phyloP scores from a whole-genome alignment of 1,140 invertebrate genomes.

The Phymorhynchus buccinoides region DNA sequence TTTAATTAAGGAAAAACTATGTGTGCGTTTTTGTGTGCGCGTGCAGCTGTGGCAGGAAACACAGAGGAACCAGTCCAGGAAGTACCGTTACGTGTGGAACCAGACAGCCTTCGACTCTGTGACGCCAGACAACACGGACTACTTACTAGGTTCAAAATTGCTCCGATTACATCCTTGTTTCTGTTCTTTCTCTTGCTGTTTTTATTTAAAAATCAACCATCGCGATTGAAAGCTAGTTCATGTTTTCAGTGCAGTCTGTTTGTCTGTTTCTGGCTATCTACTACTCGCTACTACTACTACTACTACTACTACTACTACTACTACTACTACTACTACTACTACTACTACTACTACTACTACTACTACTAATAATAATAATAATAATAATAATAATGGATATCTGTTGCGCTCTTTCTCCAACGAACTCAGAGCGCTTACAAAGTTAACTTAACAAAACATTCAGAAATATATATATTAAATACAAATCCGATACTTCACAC shows the following conservation, averaged over 20 bases:
- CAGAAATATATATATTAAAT: no score
- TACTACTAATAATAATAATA: no score
- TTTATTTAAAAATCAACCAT: background rate
- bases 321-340: no score
- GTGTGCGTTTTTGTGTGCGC: slow-evolving; percentile 4
- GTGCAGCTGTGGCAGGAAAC: slow-evolving; percentile 63
- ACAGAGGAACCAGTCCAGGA: slow-evolving; percentile 55
- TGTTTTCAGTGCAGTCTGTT: background rate
- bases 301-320: no score
- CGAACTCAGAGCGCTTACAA: no score
- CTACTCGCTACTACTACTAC: no score
- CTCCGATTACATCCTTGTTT: background rate
- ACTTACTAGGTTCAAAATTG: slow-evolving; percentile 63
- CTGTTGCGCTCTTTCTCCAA: no score
- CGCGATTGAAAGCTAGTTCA: background rate
- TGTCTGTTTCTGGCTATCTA: background rate
- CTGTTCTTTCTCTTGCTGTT: background rate
- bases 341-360: no score
- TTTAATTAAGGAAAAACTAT: no score
- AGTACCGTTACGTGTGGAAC: slow-evolving; percentile 74
- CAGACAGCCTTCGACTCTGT: slow-evolving; percentile 71
- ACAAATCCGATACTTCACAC: no score
- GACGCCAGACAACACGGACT: slow-evolving; percentile 76
- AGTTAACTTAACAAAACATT: no score
- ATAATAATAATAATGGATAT: no score